Percentiles rank a stretch among this genome's conserved stretches.
These are phyloP conservation scores for Trematomus bernacchii DNA, from an alignment of 2,797 vertebrate species.

Conservation along the genomic window DNA sequence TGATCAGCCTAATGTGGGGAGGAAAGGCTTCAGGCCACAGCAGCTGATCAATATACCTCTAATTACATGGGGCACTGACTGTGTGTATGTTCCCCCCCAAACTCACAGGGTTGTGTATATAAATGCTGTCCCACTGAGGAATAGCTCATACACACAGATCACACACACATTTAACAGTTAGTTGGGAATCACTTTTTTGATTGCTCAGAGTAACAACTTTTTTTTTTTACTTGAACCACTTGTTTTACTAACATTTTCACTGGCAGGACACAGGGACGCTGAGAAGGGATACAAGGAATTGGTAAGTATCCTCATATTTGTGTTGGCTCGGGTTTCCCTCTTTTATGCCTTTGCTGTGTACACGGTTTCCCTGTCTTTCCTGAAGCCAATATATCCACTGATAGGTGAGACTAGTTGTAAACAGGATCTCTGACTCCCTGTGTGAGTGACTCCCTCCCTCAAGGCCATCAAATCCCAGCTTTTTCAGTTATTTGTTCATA, in stretches of 20 bases:
- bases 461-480: background rate
- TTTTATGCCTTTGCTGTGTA: background rate
- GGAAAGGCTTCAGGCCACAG: slow-evolving; percentile 83
- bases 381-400: background rate
- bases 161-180: slow-evolving; percentile 23
- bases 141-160: slow-evolving; percentile 50
- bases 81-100: slow-evolving; percentile 52
- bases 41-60: slow-evolving; percentile 84
- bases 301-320: slow-evolving; percentile 57
- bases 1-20: slow-evolving; percentile 85
- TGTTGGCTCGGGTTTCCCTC: background rate
- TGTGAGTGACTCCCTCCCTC: slow-evolving; percentile 2
- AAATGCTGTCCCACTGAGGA: slow-evolving; percentile 69
- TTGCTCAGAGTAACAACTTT: background rate
- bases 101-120: slow-evolving; percentile 77
- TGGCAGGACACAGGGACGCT: background rate
- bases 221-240: background rate
- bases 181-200: background rate
- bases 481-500: too few relatives aligned
- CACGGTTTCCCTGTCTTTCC: slow-evolving; percentile 4
- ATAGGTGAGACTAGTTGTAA: slow-evolving; percentile 15
- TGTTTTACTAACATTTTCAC: background rate
- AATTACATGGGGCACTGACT: slow-evolving; percentile 76
- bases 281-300: background rate
- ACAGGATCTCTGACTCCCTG: background rate